Conservation (phyloP, 2,797 vertebrate species). For the Enteromius trimaculatus region DNA sequence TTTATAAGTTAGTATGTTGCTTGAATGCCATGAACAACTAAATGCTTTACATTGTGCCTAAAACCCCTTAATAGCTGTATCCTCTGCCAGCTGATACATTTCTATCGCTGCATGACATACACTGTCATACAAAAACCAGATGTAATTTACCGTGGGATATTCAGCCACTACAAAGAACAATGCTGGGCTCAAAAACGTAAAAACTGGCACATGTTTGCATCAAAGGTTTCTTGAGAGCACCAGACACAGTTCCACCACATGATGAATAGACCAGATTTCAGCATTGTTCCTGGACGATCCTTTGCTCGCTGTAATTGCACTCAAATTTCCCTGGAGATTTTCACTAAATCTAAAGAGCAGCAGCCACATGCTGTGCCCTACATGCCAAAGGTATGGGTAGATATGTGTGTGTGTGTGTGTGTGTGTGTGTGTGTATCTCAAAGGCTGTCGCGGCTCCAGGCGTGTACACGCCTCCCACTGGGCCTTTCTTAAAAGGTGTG, state of each 20-base stretch:
- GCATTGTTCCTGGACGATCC: slow-evolving; percentile 50
- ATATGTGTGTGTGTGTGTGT: background rate
- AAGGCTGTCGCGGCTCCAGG: slow-evolving; percentile 60
- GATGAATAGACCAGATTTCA: slow-evolving; percentile 54
- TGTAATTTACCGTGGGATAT: background rate
- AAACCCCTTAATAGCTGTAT: background rate
- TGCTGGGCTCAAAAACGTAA: background rate
- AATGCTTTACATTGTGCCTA: background rate
- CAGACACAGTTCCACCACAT: slow-evolving; percentile 35
- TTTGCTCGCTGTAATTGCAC: slow-evolving; percentile 52
- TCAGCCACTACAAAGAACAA: slow-evolving; percentile 26
- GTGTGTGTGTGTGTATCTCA: slow-evolving; percentile 38
- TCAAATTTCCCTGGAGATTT: slow-evolving; percentile 56
- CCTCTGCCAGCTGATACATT: slow-evolving; percentile 1
- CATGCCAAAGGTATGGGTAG: slow-evolving; percentile 38
- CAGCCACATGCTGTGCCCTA: slow-evolving; percentile 49
- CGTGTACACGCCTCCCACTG: slow-evolving; percentile 64
- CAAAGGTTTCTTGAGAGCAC: slow-evolving; percentile 47
- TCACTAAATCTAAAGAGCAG: slow-evolving; percentile 61
- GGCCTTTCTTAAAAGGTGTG: slow-evolving; percentile 69
- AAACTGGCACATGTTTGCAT: slow-evolving; percentile 27
- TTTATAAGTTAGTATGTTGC: background rate
- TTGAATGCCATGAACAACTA: background rate
- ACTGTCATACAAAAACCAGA: background rate
- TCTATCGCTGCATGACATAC: background rate